Conservation (phyloP, 2,113 vertebrate species). For the Chinchilla lanigera region DNA sequence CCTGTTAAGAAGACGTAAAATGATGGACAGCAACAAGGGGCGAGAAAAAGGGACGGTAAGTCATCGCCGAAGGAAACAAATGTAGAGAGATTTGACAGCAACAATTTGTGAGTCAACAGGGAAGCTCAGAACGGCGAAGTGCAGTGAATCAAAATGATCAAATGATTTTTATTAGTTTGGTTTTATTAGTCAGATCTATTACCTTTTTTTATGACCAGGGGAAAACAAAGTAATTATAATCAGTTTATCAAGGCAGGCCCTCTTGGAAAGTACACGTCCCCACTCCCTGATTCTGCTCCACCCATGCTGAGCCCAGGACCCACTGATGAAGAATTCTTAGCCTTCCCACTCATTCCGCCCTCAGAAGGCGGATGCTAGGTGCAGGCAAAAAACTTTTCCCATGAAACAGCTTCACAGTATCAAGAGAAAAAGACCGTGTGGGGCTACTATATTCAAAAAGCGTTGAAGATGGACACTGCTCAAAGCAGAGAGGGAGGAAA, state of each 20-base stretch:
- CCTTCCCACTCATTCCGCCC: slow-evolving; percentile 53
- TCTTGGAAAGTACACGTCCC: slow-evolving; percentile 64
- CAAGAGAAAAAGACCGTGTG: slow-evolving; percentile 30
- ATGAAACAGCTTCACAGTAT: slow-evolving; percentile 54
- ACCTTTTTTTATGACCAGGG: slow-evolving; percentile 84
- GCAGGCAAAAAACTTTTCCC: slow-evolving; percentile 19
- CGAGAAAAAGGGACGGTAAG: slow-evolving; percentile 65
- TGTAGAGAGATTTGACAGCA: slow-evolving; percentile 84
- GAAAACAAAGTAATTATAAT: slow-evolving; percentile 88
- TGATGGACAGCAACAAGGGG: slow-evolving; percentile 77
- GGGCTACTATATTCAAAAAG: slow-evolving; percentile 70
- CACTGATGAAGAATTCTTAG: slow-evolving; percentile 66
- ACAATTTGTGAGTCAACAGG: slow-evolving; percentile 89
- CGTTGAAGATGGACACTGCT: slow-evolving; percentile 58
- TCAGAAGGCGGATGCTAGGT: slow-evolving; percentile 26
- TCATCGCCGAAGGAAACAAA: slow-evolving; percentile 83
- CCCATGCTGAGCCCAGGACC: slow-evolving; percentile 58
- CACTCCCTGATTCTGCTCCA: slow-evolving; percentile 78
- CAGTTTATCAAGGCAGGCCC: slow-evolving; percentile 86
- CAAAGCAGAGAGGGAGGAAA: slow-evolving; percentile 69
- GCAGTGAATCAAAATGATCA: slow-evolving; percentile 90
- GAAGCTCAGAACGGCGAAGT: slow-evolving; percentile 85
- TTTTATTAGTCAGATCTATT: slow-evolving; percentile 91
- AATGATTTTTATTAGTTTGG: slow-evolving; percentile 90
- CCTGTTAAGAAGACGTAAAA: slow-evolving; percentile 56